phyloP scores from a whole-genome alignment of 1,140 invertebrate species.

The Macrosteles quadrilineatus region DNA sequence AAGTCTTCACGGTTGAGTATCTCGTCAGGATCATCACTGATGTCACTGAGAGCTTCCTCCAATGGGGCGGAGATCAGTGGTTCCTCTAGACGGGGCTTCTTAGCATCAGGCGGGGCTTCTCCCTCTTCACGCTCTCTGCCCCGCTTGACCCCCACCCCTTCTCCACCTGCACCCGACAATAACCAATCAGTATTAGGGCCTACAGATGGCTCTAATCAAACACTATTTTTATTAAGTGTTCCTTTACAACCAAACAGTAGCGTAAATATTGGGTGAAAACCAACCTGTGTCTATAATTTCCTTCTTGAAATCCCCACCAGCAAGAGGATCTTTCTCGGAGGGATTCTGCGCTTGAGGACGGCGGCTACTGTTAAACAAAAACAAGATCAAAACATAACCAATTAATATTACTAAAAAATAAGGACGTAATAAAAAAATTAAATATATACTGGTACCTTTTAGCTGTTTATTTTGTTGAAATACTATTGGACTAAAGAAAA shows the following conservation, averaged over 20 bases:
- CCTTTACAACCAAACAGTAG: too few relatives aligned
- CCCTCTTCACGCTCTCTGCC: constrained; percentile 20
- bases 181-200: too few relatives aligned
- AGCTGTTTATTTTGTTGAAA: too few relatives aligned
- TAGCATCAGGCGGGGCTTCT: constrained; percentile 25
- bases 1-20: constrained; percentile 74
- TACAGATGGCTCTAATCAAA: too few relatives aligned
- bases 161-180: too few relatives aligned
- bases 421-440: too few relatives aligned
- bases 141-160: neutral
- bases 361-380: constrained; percentile 4
- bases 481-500: too few relatives aligned
- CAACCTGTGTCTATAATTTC: constrained; percentile 16
- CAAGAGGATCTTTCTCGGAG: neutral
- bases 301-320: constrained; percentile 6
- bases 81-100: constrained; percentile 37
- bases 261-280: too few relatives aligned
- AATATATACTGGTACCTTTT: too few relatives aligned
- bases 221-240: too few relatives aligned
- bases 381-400: neutral
- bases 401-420: too few relatives aligned
- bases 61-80: constrained; percentile 23
- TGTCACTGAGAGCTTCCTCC: constrained; percentile 78
- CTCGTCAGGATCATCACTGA: constrained; percentile 84
- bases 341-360: constrained; percentile 3